A percentile compares a stretch with the other conserved stretches of the same genome.
Conservation (phyloP, 2,797 vertebrate genomes). For the Galaxias olidus region DNA sequence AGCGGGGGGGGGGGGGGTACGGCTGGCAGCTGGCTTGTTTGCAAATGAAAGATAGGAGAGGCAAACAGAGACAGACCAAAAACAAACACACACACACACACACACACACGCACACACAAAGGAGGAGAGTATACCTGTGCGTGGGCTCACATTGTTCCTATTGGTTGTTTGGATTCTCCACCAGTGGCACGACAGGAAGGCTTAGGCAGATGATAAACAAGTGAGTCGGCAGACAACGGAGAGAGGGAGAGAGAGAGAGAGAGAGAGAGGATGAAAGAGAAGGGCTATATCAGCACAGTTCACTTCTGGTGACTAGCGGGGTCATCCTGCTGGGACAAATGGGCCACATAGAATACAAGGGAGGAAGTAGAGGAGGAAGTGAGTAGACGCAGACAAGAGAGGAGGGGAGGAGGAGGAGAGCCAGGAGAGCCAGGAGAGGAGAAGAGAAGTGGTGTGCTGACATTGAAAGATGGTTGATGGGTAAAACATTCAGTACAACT, state of each 20-base stretch:
- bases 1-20: no score
- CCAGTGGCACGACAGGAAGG: slow-evolving; percentile 6
- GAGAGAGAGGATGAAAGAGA: neutral
- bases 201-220: neutral
- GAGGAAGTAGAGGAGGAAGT: neutral
- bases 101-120: no score
- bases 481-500: slow-evolving; percentile 31
- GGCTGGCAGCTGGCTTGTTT: no score
- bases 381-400: neutral
- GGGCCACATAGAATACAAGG: no score
- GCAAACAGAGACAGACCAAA: no score
- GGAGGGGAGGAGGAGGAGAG: neutral
- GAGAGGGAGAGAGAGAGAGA: neutral
- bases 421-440: neutral
- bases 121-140: no score
- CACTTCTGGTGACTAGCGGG: no score
- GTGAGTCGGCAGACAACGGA: neutral
- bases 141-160: neutral
- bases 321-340: no score
- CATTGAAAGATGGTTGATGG: slow-evolving; percentile 50
- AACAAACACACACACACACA: no score
- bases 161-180: neutral
- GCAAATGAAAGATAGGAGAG: no score
- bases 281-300: no score
- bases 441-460: slow-evolving; percentile 28